Percentiles rank a stretch among this genome's conserved stretches.
Evolutionary conservation across 2,797 vertebrate genomes (phyloP).

Genomic region (Orientallactaga sibirica): DNA sequence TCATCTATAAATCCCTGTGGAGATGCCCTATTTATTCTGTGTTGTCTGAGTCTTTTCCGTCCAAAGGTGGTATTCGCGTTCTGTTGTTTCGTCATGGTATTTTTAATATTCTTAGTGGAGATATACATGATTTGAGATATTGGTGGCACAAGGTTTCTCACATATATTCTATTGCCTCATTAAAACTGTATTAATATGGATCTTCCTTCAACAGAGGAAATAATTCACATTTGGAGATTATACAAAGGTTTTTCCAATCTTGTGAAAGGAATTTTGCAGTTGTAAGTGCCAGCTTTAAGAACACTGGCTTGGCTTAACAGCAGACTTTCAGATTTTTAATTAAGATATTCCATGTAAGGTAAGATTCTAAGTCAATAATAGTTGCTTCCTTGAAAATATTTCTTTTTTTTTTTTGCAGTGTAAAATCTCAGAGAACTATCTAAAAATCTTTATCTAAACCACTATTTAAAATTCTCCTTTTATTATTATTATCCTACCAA

Average conservation of each 20-base stretch:
- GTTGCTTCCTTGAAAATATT: background rate
- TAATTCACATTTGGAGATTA: background rate
- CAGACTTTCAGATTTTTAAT: background rate
- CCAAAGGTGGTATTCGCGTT: conserved; percentile 55
- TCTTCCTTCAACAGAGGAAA: conserved; percentile 3
- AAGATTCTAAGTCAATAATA: conserved; percentile 37
- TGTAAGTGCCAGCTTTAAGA: background rate
- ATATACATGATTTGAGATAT: background rate
- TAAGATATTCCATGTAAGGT: background rate
- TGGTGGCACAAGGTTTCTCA: background rate
- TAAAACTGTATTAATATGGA: background rate
- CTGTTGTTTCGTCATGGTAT: conserved; percentile 35
- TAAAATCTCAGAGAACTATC: no score
- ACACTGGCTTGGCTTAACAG: background rate
- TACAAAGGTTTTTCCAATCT: background rate
- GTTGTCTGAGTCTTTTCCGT: conserved; percentile 41
- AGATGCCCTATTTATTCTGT: conserved; percentile 66
- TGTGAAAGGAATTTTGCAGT: background rate
- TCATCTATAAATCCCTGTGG: conserved; percentile 41
- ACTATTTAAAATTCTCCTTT: no score
- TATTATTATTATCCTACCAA: no score
- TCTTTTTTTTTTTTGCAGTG: background rate
- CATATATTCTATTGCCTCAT: background rate
- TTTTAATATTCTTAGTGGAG: conserved; percentile 51
- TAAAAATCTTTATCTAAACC: no score